Conservation (phyloP, 2,888 invertebrate species). For the Carabus problematicus region DNA sequence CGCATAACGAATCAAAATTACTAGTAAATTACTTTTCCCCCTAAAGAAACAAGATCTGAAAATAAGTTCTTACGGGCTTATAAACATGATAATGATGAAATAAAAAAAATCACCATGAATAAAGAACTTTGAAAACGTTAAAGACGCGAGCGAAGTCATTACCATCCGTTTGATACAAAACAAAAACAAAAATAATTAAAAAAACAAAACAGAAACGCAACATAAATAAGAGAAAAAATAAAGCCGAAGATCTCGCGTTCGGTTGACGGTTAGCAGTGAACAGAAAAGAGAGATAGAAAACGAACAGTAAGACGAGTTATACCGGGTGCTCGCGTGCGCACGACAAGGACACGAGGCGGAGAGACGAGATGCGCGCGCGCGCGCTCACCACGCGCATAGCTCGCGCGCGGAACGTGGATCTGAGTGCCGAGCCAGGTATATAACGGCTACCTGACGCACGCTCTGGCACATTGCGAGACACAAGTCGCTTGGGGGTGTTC, state of each 20-base stretch:
- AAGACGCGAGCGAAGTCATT: conserved; percentile 30
- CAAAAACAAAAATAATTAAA: conserved; percentile 2
- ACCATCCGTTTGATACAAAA: conserved; percentile 28
- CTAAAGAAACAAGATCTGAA: conserved; percentile 32
- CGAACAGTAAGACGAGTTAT: conserved; percentile 13
- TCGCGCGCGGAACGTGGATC: conserved; percentile 33
- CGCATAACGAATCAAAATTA: conserved; percentile 32
- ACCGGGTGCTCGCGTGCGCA: conserved; percentile 38
- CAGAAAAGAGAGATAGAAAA: background rate
- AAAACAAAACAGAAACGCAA: conserved; percentile 23
- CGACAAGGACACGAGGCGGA: conserved; percentile 25
- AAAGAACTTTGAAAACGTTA: conserved; percentile 33
- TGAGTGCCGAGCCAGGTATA: conserved; percentile 28
- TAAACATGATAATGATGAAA: conserved; percentile 27
- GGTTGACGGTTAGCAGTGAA: conserved; percentile 11
- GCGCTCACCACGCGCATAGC: conserved; percentile 28
- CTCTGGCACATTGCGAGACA: conserved; percentile 20
- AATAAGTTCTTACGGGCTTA: conserved; percentile 27
- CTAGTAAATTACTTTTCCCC: conserved; percentile 31
- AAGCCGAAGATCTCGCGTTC: conserved; percentile 5
- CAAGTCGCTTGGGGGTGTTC: conserved; percentile 17
- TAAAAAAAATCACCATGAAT: conserved; percentile 21
- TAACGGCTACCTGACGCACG: conserved; percentile 35
- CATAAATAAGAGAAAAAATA: conserved; percentile 4
- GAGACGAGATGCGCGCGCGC: background rate